Base-by-base conservation (phyloP, 2,888 invertebrate genomes). In the Argyresthia albistria region DNA sequence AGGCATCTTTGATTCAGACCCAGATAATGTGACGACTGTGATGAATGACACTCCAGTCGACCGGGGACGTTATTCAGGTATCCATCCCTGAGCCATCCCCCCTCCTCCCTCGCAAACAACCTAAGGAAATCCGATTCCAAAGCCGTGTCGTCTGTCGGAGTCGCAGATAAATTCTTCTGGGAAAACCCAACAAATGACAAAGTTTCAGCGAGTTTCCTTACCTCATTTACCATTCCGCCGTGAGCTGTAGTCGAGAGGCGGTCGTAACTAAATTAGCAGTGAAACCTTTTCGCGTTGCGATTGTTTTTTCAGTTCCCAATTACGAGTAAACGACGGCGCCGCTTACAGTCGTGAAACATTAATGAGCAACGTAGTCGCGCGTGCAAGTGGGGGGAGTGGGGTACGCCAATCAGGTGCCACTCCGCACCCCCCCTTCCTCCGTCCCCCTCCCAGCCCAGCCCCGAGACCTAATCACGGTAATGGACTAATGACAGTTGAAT, bases 251-350 rank as follows among this genome's bases (percentile, higher is more conserved):
- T 42, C 45, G 48, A 50, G 36, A 51, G 51, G 45, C 50, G 51
- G 50, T 53, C 47, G 55, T 51, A 55, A 57, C 55, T 55, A 70
- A 79, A 79, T 79, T 74, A 77, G 65, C 70, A 68, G 65, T 69
- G 69, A 76, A 76, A 73, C 69, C 70, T 73, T 73, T 71, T 62
- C 64, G 61, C 61, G 63, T 62, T 63, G 58, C 67, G 66, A 76
- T 80, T 80, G 76, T 82, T 81, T 80, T 80, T 79, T 73, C 76
- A 70, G 66, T 74, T 80, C 66, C 71, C 76, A 77, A 77, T 81
- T 77, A 79, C 69, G 70, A 68, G 71, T 74, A 77, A 79, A 73
- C 69, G 73, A 69, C 66, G 66, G 71, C 64, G 65, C 65, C 73
- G 73, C 69, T 76, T 75, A 70, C 70, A 60, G 61, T 62, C 67